These are phyloP conservation scores for Platycnemis pennipes DNA, from an alignment of 2,888 invertebrate species.

Conservation along the genomic window DNA sequence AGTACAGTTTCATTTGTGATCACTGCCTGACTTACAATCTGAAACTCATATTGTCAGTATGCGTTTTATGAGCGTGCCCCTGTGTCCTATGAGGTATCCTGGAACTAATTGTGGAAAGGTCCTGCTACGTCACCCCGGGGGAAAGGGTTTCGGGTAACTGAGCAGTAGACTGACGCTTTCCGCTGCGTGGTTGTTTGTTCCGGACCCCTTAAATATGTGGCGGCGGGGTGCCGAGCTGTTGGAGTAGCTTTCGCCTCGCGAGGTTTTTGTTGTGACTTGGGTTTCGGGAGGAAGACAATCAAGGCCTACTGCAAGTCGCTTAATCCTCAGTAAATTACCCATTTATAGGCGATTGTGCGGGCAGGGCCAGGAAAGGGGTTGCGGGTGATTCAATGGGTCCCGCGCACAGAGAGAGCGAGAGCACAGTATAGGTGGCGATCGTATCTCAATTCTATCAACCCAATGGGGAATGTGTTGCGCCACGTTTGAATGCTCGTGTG, in stretches of 20 bases:
- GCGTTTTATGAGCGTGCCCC: neutral
- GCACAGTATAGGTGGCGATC: neutral
- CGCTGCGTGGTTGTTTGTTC: slow-evolving; percentile 50
- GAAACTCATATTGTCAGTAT: neutral
- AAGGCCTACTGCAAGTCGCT: neutral
- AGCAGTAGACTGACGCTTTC: slow-evolving; percentile 65
- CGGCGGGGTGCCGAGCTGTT: neutral
- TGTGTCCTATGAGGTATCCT: neutral
- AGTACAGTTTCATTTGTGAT: neutral
- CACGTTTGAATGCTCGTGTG: too few relatives aligned
- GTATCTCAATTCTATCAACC: neutral
- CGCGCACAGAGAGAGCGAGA: neutral
- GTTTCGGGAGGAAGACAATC: neutral
- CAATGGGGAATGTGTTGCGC: too few relatives aligned
- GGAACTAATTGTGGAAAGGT: slow-evolving; percentile 9
- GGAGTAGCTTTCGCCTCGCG: neutral
- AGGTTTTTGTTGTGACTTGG: neutral
- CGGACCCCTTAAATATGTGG: neutral
- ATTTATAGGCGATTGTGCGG: neutral
- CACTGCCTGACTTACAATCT: neutral
- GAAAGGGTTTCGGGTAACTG: slow-evolving; percentile 53
- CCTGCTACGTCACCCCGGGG: slow-evolving; percentile 23
- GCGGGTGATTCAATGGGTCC: neutral
- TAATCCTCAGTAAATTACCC: slow-evolving; percentile 19
- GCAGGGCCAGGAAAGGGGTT: neutral